Evolutionary conservation across 2,888 invertebrate genomes (phyloP), one percentile per base, ranked within the genome.

Genomic region (Timandra comae): DNA sequence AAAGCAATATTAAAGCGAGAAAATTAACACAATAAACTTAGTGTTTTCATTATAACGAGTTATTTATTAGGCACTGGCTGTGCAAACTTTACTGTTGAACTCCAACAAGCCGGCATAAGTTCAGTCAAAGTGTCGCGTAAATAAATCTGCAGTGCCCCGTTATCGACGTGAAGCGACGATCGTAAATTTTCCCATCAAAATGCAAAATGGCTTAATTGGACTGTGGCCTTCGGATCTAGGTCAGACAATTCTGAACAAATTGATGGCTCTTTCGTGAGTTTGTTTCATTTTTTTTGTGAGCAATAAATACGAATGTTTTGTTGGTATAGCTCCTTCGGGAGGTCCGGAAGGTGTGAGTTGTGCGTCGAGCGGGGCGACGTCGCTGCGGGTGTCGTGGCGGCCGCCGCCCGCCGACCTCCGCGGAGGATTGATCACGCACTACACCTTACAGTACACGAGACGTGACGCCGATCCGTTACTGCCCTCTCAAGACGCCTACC

Each of bases 321-420:
- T 13, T 3, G 3, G 16, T 52, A 24, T 65, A 93, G 93, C 93
- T 38, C 94, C 94, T 3, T 91, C 91, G 51, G 91, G 91, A 3
- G 87, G 93, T 26, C 94, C 94, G 2, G 90, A 91, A 59, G 89
- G 90, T 53, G 87, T 94, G 32, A 86, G 88, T 40, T 95, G 95
- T 64, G 85, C 90, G 30, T 88, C 93, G 26, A 87, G 91, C 41
- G 91, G 93, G 16, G 91, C 94, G 9, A 91, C 93, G 41, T 92
- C 92, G 46, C 85, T 95, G 34, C 90, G 93, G 61, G 89, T 94
- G 49, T 91, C 91, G 25, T 95, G 92, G 93, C 86, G 88, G 33
- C 89, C 91, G 23, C 92, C 91, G 3, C 88, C 90, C 20, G 63
- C 84, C 39, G 89, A 90, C 56, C 86, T 88, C 47, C 89, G 92